Evolutionary conservation across 2,113 vertebrate species (phyloP).

Genomic region (Turdus rufiventris): DNA sequence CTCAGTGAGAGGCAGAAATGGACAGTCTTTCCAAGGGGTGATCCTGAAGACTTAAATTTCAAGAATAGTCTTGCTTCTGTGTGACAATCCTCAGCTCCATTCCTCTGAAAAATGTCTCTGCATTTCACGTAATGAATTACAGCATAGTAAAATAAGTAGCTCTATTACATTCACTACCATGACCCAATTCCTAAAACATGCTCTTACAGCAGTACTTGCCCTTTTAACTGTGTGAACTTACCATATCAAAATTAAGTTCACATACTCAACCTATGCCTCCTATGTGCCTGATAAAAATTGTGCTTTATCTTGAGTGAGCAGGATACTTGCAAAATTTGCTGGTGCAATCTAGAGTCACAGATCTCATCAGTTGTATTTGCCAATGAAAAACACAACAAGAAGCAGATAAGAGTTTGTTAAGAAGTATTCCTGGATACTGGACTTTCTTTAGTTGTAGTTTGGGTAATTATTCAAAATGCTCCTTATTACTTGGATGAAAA

Average conservation of each 20-base stretch:
- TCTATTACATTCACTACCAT: not conserved
- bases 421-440: not conserved
- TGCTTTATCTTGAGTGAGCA: not conserved
- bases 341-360: not conserved
- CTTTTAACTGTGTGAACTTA: not conserved
- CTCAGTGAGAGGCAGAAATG: not conserved
- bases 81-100: not conserved
- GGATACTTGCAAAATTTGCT: not conserved
- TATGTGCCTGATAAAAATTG: not conserved
- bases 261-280: not conserved
- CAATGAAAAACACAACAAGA: not conserved
- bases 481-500: not conserved
- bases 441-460: not conserved
- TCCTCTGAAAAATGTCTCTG: not conserved
- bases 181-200: not conserved
- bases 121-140: not conserved
- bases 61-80: not conserved
- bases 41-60: not conserved
- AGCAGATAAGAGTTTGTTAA: not conserved
- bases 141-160: not conserved
- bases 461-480: not conserved
- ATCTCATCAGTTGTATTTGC: not conserved
- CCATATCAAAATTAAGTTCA: not conserved
- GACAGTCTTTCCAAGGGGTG: not conserved
- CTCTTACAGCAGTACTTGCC: not conserved